A percentile compares a stretch with the other conserved stretches of the same genome.
These are phyloP conservation scores for Triplophysa tibetana DNA, from an alignment of 2,113 vertebrate species.

Conservation along the genomic window DNA sequence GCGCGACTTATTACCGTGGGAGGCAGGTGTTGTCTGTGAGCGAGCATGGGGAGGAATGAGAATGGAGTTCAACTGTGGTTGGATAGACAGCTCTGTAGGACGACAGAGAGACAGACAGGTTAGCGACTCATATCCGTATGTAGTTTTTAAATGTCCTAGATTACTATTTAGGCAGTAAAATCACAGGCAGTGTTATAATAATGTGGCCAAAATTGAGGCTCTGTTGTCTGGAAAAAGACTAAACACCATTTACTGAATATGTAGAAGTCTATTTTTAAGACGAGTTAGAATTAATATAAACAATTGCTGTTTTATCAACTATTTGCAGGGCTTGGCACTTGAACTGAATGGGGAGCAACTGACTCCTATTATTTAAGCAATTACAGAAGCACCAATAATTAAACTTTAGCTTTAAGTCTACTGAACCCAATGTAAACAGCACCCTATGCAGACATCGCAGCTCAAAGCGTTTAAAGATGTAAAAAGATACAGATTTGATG, in stretches of 20 bases:
- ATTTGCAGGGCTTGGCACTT: not conserved
- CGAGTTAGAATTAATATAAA: too few relatives aligned
- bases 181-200: too few relatives aligned
- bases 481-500: too few relatives aligned
- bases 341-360: too few relatives aligned
- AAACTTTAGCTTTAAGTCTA: too few relatives aligned
- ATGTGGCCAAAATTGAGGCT: not conserved
- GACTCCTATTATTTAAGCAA: not conserved
- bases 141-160: too few relatives aligned
- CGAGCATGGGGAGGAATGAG: slow-evolving; percentile 91
- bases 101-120: slow-evolving; percentile 14
- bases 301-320: not conserved
- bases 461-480: not conserved
- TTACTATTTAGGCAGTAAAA: too few relatives aligned
- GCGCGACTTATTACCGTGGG: slow-evolving; percentile 75
- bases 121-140: not conserved
- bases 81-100: slow-evolving; percentile 85
- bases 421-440: too few relatives aligned
- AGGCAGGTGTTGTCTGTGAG: slow-evolving; percentile 78
- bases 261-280: too few relatives aligned
- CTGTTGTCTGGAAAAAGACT: not conserved
- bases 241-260: too few relatives aligned
- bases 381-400: too few relatives aligned
- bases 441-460: too few relatives aligned
- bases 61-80: slow-evolving; percentile 86